Evolutionary conservation across 37 sponge, comb jelly and placozoan genomes (phyloP), one percentile per base, ranked within the genome.

Genomic region (Halisarca cf. caerulea): DNA sequence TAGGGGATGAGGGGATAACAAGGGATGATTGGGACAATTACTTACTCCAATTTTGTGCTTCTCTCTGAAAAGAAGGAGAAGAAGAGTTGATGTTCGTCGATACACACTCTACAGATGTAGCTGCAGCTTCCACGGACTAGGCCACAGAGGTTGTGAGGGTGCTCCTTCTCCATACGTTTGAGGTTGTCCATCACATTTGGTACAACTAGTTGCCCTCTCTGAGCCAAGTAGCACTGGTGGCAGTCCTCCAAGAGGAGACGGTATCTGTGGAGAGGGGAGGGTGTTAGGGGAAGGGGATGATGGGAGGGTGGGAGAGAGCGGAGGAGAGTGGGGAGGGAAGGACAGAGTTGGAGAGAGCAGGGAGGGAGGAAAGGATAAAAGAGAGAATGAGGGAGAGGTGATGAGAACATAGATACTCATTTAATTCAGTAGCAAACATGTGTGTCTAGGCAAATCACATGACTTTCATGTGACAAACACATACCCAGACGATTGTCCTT

Each of bases 81-180:
- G 71, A 86, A 99, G 32, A 99, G 90, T 37, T 97, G 92, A 59
- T 91, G 79, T 78, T 99, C 99, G 89, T 97, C 97, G 66, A 90
- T 88, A 54, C 99, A 99, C 39, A 99, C 86, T 17, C 96, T 89
- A 27, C 93, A 92, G 41, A 99, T 55, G 79, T 88, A 91, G 88
- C 87, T 88, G 82, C 97, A 96, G 58, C 96, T 87, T 45, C 92
- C 64, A 23, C 98, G 86, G 27, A 94, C 95, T 82, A 89, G 77
- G 21, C 72, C 89, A 80, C 87, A 82, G 83, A 77, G 66, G 80
- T 97, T 89, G 4, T 88, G 80, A 38, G 78, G 24, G 51, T 91
- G 85, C 39, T 80, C 59, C 74, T 93, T 86, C 54, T 82, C 83
- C 30, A 95, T 58, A n/a, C 70, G 47, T 23, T 84, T 69, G n/a